These are phyloP conservation scores for Acanthococcus lagerstroemiae DNA, from an alignment of 2,888 invertebrate species.

Conservation along the genomic window DNA sequence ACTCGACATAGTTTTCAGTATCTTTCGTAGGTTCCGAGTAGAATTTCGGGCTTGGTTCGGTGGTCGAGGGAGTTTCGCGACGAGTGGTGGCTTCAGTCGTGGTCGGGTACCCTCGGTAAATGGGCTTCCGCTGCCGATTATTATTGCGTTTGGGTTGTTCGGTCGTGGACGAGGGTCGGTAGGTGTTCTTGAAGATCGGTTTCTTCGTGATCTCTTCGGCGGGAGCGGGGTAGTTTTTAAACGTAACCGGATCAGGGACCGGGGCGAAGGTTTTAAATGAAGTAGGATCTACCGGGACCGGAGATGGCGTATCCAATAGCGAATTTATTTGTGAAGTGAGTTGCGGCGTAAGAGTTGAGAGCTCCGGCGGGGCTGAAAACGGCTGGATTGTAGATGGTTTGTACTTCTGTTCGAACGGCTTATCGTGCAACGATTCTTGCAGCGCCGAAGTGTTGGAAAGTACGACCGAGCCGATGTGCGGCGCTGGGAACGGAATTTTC, in stretches of 20 bases:
- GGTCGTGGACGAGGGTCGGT: constrained; percentile 23
- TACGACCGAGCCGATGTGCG: constrained; percentile 77
- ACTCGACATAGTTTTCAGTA: constrained; percentile 14
- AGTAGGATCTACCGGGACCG: neutral
- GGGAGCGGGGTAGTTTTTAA: constrained; percentile 15
- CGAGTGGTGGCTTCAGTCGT: neutral
- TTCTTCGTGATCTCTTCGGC: constrained; percentile 14
- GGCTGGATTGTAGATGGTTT: constrained; percentile 30
- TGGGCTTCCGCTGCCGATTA: constrained; percentile 39
- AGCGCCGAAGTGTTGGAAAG: constrained; percentile 41
- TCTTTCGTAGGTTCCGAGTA: neutral
- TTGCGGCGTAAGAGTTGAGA: constrained; percentile 50
- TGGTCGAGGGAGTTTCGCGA: neutral
- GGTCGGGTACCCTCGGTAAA: constrained; percentile 40
- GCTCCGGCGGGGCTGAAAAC: constrained; percentile 46
- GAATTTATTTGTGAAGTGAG: constrained; percentile 52
- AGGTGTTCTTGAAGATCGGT: constrained; percentile 21
- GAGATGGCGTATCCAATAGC: constrained; percentile 39
- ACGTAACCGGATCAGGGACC: constrained; percentile 3
- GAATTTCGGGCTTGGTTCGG: neutral
- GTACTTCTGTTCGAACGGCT: constrained; percentile 25
- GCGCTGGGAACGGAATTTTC: constrained; percentile 74
- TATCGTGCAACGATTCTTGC: constrained; percentile 28
- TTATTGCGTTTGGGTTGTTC: constrained; percentile 37
- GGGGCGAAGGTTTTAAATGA: neutral